phyloP scores from a whole-genome alignment of 2,888 invertebrate species.

The Zeuzera pyrina region DNA sequence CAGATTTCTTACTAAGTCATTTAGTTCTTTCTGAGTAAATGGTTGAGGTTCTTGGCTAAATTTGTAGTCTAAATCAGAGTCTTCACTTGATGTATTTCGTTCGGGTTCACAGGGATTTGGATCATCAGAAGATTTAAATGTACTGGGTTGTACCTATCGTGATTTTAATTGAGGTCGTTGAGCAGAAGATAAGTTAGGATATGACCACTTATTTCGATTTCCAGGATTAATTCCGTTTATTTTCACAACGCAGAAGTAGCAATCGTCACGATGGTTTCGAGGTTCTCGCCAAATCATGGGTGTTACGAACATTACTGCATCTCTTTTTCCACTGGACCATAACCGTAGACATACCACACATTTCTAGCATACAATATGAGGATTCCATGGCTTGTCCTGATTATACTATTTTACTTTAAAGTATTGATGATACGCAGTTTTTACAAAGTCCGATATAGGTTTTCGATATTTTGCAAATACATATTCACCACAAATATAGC shows the following conservation, averaged over 20 bases:
- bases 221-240: constrained; percentile 6
- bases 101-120: no score
- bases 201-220: constrained; percentile 7
- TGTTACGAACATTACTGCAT: constrained; percentile 2
- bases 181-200: constrained; percentile 8
- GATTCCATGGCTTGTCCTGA: constrained; percentile 2
- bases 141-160: constrained; percentile 7
- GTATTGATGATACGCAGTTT: constrained; percentile 3
- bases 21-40: constrained; percentile 9
- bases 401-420: constrained; percentile 3
- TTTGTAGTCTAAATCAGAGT: constrained; percentile 9
- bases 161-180: constrained; percentile 6
- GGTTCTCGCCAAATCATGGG: constrained; percentile 7
- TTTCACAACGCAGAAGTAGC: constrained; percentile 7
- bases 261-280: constrained; percentile 8
- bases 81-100: constrained; percentile 6
- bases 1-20: constrained; percentile 9
- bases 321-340: constrained; percentile 3
- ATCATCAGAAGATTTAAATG: constrained; percentile 7
- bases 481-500: constrained; percentile 2
- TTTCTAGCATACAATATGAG: constrained; percentile 2
- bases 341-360: constrained; percentile 3
- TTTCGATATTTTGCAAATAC: constrained; percentile 1
- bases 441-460: neutral
- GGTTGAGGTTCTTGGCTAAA: constrained; percentile 4